These are phyloP conservation scores for Idris sp. DNA, from an alignment of 1,140 invertebrate genomes.

Conservation along the genomic window DNA sequence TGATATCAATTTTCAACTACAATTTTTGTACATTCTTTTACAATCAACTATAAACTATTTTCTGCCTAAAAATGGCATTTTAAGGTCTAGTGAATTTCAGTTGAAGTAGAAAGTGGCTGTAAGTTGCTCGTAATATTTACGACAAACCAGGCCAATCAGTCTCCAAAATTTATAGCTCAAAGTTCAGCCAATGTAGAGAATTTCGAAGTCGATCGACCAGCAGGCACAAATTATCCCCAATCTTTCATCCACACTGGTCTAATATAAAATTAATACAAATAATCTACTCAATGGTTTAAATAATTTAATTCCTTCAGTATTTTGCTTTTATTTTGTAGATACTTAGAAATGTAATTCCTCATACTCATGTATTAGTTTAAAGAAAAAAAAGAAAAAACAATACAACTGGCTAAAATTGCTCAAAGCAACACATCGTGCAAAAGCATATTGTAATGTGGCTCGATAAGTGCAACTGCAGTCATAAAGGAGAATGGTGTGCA, in stretches of 20 bases:
- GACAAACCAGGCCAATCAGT: constrained; percentile 34
- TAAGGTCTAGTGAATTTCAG: constrained; percentile 24
- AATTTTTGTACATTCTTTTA: no score
- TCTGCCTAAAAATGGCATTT: constrained; percentile 25
- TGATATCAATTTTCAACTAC: no score
- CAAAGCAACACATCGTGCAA: constrained; percentile 38
- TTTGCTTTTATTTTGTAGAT: no score
- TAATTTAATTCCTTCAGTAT: no score
- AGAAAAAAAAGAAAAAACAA: constrained; percentile 16
- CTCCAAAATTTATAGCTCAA: constrained; percentile 29
- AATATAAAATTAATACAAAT: constrained; percentile 30
- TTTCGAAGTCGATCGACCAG: constrained; percentile 7
- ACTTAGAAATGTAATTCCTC: no score
- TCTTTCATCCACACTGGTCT: constrained; percentile 4
- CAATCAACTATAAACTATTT: no score
- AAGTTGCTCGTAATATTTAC: constrained; percentile 45
- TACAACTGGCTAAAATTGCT: constrained; percentile 32
- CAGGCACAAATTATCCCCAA: constrained; percentile 22
- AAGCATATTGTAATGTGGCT: constrained; percentile 56
- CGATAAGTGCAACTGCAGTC: constrained; percentile 50
- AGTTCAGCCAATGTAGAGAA: constrained; percentile 22
- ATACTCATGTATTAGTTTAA: no score
- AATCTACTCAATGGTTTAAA: background rate
- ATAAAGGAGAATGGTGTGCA: constrained; percentile 49
- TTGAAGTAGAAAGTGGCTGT: constrained; percentile 25